phyloP scores from a whole-genome alignment of 2,797 vertebrate genomes.

The Triplophysa yarkandensis region DNA sequence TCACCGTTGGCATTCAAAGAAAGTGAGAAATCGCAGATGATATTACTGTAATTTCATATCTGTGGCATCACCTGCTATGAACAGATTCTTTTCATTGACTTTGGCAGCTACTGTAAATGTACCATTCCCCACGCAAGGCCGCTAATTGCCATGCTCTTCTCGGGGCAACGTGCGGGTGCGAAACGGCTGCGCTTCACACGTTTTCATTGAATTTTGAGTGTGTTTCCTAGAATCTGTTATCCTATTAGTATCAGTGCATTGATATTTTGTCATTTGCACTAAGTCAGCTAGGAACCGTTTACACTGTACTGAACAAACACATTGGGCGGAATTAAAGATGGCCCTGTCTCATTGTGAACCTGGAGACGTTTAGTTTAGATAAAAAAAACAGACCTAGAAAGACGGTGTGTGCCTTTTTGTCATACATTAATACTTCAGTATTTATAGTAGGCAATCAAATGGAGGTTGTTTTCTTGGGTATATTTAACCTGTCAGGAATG shows the following conservation, averaged over 20 bases:
- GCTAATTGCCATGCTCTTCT: constrained; percentile 57
- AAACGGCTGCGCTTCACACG: constrained; percentile 62
- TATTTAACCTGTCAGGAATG: constrained; percentile 81
- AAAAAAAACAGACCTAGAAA: constrained; percentile 48
- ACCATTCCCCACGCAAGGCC: constrained; percentile 61
- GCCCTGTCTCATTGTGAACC: constrained; percentile 57
- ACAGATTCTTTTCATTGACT: constrained; percentile 50
- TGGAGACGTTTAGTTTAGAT: constrained; percentile 51
- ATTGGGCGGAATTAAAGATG: constrained; percentile 32
- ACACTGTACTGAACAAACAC: constrained; percentile 42
- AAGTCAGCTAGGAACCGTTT: constrained; percentile 12
- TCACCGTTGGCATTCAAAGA: constrained; percentile 20
- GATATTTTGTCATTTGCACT: constrained; percentile 33
- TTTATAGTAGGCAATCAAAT: constrained; percentile 73
- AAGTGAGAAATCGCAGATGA: constrained; percentile 55
- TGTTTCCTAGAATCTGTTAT: constrained; percentile 38
- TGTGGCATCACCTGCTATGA: constrained; percentile 27
- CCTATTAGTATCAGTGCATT: constrained; percentile 28
- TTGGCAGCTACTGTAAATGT: constrained; percentile 40
- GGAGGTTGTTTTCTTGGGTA: constrained; percentile 78
- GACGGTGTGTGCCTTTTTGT: constrained; percentile 56
- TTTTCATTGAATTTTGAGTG: constrained; percentile 48
- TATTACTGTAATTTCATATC: constrained; percentile 49
- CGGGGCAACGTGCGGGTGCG: constrained; percentile 58
- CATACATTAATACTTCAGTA: constrained; percentile 65